phyloP scores from a whole-genome alignment of 2,888 invertebrate species.

The Cantharis rufa region DNA sequence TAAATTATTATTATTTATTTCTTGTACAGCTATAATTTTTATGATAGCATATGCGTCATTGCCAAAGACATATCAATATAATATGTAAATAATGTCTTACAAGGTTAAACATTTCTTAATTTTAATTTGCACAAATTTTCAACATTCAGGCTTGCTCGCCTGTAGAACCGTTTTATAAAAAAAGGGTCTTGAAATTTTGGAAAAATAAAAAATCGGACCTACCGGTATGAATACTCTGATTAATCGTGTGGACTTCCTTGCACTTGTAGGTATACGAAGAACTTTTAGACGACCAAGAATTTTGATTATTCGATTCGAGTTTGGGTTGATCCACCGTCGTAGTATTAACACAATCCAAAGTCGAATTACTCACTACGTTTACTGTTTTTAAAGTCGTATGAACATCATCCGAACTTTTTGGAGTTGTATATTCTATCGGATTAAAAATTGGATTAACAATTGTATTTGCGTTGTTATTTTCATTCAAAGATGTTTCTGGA shows the following conservation, averaged over 20 bases:
- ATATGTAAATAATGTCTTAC: neutral
- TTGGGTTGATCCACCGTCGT: neutral
- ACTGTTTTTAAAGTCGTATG: neutral
- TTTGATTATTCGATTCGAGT: neutral
- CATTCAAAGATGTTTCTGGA: no score
- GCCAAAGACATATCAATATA: neutral
- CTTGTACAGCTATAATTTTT: neutral
- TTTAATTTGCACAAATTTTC: neutral
- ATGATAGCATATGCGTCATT: neutral
- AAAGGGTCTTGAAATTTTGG: no score
- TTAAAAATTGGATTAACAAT: neutral
- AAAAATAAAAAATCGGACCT: neutral
- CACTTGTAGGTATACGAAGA: neutral
- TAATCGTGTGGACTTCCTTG: neutral
- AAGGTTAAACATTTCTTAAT: neutral
- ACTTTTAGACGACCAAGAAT: neutral
- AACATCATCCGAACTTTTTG: neutral
- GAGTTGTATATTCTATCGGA: neutral
- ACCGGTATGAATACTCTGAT: neutral
- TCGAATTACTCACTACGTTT: neutral
- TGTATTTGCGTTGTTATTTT: neutral
- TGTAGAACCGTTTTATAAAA: no score
- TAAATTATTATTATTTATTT: no score
- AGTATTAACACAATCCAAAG: neutral
- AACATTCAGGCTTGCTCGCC: no score